Base-by-base conservation (phyloP, 2,888 invertebrate species). In the Caenorhabditis virilis region DNA sequence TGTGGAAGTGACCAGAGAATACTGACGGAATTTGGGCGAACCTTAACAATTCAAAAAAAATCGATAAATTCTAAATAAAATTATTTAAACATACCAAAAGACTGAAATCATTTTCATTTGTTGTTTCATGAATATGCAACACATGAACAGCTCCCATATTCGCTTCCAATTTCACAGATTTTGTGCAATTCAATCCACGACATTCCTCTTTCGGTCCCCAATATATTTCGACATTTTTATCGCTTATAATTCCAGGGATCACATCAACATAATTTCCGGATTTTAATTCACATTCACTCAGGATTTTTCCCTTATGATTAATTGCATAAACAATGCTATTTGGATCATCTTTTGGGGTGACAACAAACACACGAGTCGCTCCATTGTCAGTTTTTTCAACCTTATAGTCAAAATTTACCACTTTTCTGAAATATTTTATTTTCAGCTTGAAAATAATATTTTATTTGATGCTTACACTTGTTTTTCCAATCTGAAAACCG, bases 1-100 rank as follows among this genome's bases (percentile, higher is more conserved):
- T 97, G 97, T 0, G 95, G 95, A 20, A 95, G 82, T 78, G 93
- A 88, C 90, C 79, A 81, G 13, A 78, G 67, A 26, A 81, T 78
- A 53, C 67, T 72, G 45, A 81, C 75, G 3, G 69, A 60, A 59
- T 81, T 81, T 1, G 71, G 69, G 7, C 74, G 74, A 15, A 81
- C 78, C 74, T 72, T 18, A 20, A 27, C 6, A 30, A 30, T 30
- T 30, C 13, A 13, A 30, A 30, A 30, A 30, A 30, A 30, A 30
- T 9, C 30, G 30, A 13, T 30, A 30, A 9, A 9, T 30, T 30
- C 13, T 30, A 30, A 9, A 30, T 9, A 30, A 30, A 30, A 30
- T 30, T 30, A 30, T 30, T 30, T 30, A 9, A 27, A 38, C 62
- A 49, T 22, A 70, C 70, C 45, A 71, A 23, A 18, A 64, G 30